These are phyloP conservation scores for Numida meleagris DNA, from an alignment of 2,113 vertebrate species.

Conservation along the genomic window DNA sequence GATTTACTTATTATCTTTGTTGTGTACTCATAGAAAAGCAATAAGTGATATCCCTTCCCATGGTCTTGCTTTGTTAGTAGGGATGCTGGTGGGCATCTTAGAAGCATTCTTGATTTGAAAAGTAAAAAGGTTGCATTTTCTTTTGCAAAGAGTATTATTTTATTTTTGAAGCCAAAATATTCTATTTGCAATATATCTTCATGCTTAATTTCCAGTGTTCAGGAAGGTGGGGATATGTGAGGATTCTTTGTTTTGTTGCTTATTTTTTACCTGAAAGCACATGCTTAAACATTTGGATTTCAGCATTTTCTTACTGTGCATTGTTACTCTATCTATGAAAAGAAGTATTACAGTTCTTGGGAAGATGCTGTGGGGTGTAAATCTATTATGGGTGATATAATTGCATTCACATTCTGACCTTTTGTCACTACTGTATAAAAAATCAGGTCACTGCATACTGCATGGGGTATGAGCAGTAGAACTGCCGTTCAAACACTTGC, in stretches of 20 bases:
- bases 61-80: not conserved
- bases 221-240: not conserved
- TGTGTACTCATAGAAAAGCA: not conserved
- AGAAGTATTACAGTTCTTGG: not conserved
- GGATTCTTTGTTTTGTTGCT: not conserved
- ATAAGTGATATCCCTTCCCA: not conserved
- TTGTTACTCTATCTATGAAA: not conserved
- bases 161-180: not conserved
- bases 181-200: not conserved
- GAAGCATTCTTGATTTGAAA: not conserved
- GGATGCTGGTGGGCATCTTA: not conserved
- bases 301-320: not conserved
- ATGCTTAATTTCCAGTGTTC: not conserved
- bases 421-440: not conserved
- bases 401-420: not conserved
- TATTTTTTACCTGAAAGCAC: not conserved
- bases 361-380: not conserved
- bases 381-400: not conserved
- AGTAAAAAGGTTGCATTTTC: not conserved
- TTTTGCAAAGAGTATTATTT: not conserved
- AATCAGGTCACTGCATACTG: rapidly evolving
- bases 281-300: not conserved
- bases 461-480: not conserved
- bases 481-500: not conserved
- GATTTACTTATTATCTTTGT: not conserved